Evolutionary conservation across 2,113 vertebrate species (phyloP).

Genomic region (Mola mola): DNA sequence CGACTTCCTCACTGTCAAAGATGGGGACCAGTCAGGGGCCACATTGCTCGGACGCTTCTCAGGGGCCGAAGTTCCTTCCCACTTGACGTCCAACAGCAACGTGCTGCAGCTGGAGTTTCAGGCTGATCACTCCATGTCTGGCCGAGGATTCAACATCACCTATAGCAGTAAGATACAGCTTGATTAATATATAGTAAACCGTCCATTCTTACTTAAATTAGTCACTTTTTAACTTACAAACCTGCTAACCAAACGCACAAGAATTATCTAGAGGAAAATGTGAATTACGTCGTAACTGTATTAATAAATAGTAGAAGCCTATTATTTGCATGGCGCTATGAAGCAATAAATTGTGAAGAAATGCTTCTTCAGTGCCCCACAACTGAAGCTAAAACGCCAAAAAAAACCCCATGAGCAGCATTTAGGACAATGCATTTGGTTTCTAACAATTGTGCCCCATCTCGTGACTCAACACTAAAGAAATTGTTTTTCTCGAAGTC

Average conservation of each 20-base stretch:
- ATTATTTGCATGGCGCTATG: no score
- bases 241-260: no score
- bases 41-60: constrained; percentile 93
- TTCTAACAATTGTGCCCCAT: constrained; percentile 1
- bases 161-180: constrained; percentile 90
- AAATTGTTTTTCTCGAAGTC: constrained; percentile 24
- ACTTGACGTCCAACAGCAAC: constrained; percentile 93
- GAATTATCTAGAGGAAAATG: no score
- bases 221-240: no score
- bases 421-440: constrained; percentile 1
- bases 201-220: not conserved
- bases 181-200: not conserved
- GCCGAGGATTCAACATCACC: constrained; percentile 96
- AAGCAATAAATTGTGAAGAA: no score
- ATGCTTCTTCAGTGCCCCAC: no score
- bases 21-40: constrained; percentile 90
- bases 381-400: not conserved
- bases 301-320: no score
- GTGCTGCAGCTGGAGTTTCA: constrained; percentile 95
- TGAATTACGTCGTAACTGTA: no score
- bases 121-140: constrained; percentile 98
- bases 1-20: constrained; percentile 97
- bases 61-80: constrained; percentile 94
- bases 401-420: no score
- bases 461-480: not conserved